phyloP scores from a whole-genome alignment of 2,888 invertebrate species.

The Plusia festucae region DNA sequence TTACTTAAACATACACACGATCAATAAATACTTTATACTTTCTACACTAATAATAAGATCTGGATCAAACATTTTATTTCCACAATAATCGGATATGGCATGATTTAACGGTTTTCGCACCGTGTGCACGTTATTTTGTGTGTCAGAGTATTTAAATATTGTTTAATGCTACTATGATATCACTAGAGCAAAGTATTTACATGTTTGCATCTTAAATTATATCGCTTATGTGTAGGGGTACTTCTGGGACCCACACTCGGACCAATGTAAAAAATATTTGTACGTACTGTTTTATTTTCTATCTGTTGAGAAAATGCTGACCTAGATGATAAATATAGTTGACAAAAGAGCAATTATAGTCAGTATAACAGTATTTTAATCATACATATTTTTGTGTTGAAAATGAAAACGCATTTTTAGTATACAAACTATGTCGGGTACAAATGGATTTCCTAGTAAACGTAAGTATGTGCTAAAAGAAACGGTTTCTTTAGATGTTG shows the following conservation, averaged over 20 bases:
- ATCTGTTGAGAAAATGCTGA: neutral
- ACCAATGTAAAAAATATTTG: neutral
- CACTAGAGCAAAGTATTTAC: neutral
- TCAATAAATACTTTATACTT: too few relatives aligned
- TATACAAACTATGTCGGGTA: neutral
- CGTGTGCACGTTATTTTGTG: neutral
- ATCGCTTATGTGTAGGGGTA: neutral
- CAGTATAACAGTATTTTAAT: neutral
- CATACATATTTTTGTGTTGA: neutral
- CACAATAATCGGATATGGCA: neutral
- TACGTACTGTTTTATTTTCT: neutral
- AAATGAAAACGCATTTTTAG: neutral
- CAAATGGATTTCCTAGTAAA: slow-evolving; percentile 19
- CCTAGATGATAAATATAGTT: neutral
- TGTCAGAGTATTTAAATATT: neutral
- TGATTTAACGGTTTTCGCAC: neutral
- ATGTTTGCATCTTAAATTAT: neutral
- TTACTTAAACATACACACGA: too few relatives aligned
- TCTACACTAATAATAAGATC: neutral
- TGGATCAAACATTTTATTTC: neutral
- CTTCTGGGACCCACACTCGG: neutral
- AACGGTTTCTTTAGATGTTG: slow-evolving; percentile 41
- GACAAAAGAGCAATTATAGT: neutral
- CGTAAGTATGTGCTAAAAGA: slow-evolving; percentile 33
- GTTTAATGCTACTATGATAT: neutral